Evolutionary conservation across 2,797 vertebrate species (phyloP).

Genomic region (Ibycter americanus): DNA sequence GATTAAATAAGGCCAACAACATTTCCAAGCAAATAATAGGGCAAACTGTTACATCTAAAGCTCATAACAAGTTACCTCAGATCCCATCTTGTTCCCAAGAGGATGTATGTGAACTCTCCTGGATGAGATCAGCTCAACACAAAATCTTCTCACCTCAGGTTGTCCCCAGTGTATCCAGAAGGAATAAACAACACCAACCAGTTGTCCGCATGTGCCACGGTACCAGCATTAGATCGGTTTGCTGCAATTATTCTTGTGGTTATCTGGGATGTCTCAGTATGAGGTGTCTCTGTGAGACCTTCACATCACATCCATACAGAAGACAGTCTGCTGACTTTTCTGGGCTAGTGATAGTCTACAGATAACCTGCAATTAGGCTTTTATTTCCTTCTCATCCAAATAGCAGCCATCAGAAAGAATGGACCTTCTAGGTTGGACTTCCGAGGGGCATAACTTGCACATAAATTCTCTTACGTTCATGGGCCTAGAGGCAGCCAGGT

Average conservation of each 20-base stretch:
- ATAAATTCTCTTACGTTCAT: neutral
- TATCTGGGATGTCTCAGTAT: neutral
- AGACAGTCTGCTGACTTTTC: neutral
- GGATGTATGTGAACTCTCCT: neutral
- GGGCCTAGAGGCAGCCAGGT: neutral
- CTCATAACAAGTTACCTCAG: neutral
- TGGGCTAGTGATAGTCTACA: neutral
- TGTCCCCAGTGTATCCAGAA: neutral
- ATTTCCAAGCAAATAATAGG: constrained; percentile 7
- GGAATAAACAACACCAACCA: neutral
- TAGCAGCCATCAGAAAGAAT: neutral
- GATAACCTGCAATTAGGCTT: neutral
- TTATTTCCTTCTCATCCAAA: neutral
- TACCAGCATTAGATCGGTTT: neutral
- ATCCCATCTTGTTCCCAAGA: neutral
- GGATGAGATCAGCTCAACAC: neutral
- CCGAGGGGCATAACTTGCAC: neutral
- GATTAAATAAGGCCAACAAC: neutral
- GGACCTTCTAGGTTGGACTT: neutral
- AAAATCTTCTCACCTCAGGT: neutral
- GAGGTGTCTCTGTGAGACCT: neutral
- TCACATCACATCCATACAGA: neutral
- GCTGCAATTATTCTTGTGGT: neutral
- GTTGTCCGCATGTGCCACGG: neutral
- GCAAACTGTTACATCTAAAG: neutral